A percentile compares a stretch with the other conserved stretches of the same genome.
Conservation (phyloP, 2,113 vertebrate genomes). For the Mastomys natalensis region DNA sequence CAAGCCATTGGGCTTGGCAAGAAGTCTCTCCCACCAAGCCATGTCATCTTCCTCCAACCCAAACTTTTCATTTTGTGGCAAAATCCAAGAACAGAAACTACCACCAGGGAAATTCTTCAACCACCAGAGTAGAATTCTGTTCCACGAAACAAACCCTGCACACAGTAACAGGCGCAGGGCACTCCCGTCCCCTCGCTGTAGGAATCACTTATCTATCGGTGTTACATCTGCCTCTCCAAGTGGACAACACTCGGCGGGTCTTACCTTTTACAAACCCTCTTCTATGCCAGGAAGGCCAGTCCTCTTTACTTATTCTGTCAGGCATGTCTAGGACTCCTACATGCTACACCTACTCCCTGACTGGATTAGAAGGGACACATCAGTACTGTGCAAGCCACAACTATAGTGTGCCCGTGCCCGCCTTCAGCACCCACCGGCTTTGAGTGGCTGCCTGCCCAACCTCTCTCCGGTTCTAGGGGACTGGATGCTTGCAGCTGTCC, state of each 20-base stretch:
- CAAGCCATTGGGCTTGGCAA: neutral
- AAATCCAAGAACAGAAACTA: neutral
- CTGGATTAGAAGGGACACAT: neutral
- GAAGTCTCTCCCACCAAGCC: neutral
- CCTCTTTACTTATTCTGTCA: neutral
- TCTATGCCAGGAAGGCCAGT: neutral
- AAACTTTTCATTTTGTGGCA: neutral
- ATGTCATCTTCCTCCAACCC: neutral
- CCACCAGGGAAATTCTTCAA: neutral
- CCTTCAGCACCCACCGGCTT: neutral
- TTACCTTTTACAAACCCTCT: neutral
- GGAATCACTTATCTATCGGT: neutral
- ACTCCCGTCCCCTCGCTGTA: accelerated
- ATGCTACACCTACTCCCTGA: neutral
- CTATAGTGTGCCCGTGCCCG: neutral
- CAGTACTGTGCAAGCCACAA: neutral
- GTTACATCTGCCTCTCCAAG: neutral
- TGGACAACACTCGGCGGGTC: accelerated
- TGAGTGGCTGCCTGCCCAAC: neutral
- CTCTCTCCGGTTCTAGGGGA: neutral
- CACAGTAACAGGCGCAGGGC: accelerated
- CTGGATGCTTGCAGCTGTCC: neutral
- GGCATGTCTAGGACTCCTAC: neutral
- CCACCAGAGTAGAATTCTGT: neutral
- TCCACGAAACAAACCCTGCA: neutral